Evolutionary conservation across 1,140 invertebrate genomes (phyloP), one percentile per base, ranked within the genome.

Genomic region (Macrobrachium nipponense): DNA sequence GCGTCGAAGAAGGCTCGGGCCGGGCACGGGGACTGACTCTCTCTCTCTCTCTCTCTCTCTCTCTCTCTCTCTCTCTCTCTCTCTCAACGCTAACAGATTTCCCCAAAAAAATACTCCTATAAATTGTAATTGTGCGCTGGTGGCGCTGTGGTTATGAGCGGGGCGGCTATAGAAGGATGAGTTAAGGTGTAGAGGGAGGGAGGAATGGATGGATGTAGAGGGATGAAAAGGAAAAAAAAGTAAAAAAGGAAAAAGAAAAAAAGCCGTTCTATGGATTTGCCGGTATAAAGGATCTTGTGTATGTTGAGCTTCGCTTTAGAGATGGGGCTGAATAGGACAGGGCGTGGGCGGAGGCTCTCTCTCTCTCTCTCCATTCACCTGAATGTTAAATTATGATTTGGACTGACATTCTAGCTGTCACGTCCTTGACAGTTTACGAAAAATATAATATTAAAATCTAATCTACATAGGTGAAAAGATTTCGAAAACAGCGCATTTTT

Each of bases 1-100:
- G 78, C 78, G n/a, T 44, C 27, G 61, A 23, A 23, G 20, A 11
- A 76, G 58, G 73, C 20, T 20, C 36, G 51, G 73, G 58, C 59
- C 51, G 12, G 51, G 58, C 51, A 78, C 51, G 76, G 59, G 58
- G 27, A 36, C 14, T n/a, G 8, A 17, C 43, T n/a, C 15, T 17
- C 72, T 18, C 11, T 18, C 36, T 17, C 72, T 66, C 64, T 66
- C 64, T 66, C 64, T 66, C 64, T 66, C 64, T 66, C 64, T 66
- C 64, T 66, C 64, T 66, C 64, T 66, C 64, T 66, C 64, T 66
- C 64, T 66, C 64, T 66, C 64, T 66, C 64, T 64, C 62, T 64
- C 62, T 64, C 62, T 64, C 62, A 36, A 36, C 27, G 27, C 27
- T 36, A 36, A 36, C 27, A 36, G 27, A 36, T 36, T 36, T 36